Conservation (phyloP, 1,140 invertebrate species). For the Drosophila simulans region DNA sequence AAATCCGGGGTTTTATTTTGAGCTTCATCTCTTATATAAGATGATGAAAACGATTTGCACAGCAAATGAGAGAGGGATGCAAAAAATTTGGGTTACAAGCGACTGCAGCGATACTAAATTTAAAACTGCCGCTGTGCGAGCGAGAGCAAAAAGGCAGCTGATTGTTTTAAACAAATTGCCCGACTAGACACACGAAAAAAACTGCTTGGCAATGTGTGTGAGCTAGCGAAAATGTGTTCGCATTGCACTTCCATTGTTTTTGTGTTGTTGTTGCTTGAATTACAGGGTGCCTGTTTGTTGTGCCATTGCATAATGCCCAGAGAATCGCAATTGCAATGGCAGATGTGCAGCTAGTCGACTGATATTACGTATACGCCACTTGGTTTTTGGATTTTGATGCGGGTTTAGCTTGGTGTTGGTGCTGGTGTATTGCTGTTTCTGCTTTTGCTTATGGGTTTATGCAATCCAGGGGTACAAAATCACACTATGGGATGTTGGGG, state of each 20-base stretch:
- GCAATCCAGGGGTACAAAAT: neutral
- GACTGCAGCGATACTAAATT: slow-evolving; percentile 67
- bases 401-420: neutral
- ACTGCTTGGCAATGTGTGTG: slow-evolving; percentile 19
- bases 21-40: slow-evolving; percentile 59
- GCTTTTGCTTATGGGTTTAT: neutral
- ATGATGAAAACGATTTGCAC: slow-evolving; percentile 9
- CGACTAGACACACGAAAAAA: slow-evolving; percentile 28
- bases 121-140: slow-evolving; percentile 42
- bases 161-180: slow-evolving; percentile 69
- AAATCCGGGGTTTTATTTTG: slow-evolving; percentile 11
- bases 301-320: slow-evolving; percentile 44
- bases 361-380: slow-evolving; percentile 45
- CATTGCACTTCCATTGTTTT: slow-evolving; percentile 48
- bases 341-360: slow-evolving; percentile 26
- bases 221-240: slow-evolving; percentile 13
- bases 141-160: slow-evolving; percentile 31
- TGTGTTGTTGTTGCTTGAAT: slow-evolving; percentile 21
- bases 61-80: neutral
- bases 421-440: too few species aligned
- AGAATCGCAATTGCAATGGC: slow-evolving; percentile 41
- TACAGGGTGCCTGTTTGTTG: slow-evolving; percentile 41
- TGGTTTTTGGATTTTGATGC: neutral
- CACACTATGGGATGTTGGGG: neutral
- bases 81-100: slow-evolving; percentile 56